These are phyloP conservation scores for Oryzias dopingdopingensis DNA, from an alignment of 2,797 vertebrate species.

Conservation along the genomic window DNA sequence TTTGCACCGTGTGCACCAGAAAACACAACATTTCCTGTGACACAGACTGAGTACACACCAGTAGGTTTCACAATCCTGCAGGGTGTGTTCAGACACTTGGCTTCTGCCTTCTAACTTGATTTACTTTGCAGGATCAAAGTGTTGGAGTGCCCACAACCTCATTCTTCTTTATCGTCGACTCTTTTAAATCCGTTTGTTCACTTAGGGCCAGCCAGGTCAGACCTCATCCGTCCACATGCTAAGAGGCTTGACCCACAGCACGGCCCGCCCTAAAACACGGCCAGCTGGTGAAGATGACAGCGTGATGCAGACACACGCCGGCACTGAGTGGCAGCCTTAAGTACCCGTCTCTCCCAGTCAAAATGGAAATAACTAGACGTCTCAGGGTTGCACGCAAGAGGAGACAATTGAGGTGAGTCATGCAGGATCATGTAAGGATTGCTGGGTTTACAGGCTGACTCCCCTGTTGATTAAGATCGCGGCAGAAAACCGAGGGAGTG, in stretches of 20 bases:
- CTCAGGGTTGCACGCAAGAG: conserved; percentile 37
- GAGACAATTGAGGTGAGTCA: conserved; percentile 61
- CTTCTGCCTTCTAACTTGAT: neutral
- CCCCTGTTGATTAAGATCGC: conserved; percentile 40
- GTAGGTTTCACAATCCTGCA: conserved; percentile 3
- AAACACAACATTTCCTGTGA: conserved; percentile 12
- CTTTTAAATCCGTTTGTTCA: conserved; percentile 48
- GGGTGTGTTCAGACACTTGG: conserved; percentile 18
- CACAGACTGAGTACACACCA: conserved; percentile 15
- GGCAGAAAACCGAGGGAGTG: conserved; percentile 43
- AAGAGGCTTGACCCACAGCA: conserved; percentile 70
- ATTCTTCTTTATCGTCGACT: conserved; percentile 21
- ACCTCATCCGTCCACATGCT: conserved; percentile 49
- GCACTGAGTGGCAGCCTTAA: conserved; percentile 38
- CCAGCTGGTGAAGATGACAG: conserved; percentile 60
- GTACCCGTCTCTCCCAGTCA: conserved; percentile 54
- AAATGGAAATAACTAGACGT: conserved; percentile 43
- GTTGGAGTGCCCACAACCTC: neutral
- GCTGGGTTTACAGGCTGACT: conserved; percentile 45
- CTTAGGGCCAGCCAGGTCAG: conserved; percentile 43
- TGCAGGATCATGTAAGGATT: conserved; percentile 37
- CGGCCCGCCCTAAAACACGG: conserved; percentile 24
- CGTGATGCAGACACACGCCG: conserved; percentile 23
- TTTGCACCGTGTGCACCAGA: conserved; percentile 14
- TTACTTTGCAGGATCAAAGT: conserved; percentile 1